These are phyloP conservation scores for Galaxea fascicularis DNA, from an alignment of 92 coral and sea anemone genomes.

Conservation along the genomic window DNA sequence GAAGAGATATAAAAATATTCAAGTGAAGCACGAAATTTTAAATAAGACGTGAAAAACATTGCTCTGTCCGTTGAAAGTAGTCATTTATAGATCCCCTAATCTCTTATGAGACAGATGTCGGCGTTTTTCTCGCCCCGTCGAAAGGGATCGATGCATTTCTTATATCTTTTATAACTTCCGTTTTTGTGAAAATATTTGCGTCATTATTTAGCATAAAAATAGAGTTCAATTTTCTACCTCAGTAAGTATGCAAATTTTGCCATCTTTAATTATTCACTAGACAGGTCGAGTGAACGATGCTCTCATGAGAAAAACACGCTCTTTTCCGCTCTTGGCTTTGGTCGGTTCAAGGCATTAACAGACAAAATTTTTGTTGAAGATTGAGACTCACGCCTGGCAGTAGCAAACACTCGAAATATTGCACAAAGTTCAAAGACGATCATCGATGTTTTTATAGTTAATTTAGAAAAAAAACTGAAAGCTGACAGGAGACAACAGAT, in stretches of 20 bases:
- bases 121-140: not conserved
- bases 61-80: too few species aligned
- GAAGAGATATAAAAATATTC: too few species aligned
- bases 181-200: slow-evolving; percentile 25
- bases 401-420: not conserved
- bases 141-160: not conserved
- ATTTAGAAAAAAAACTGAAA: slow-evolving; percentile 15
- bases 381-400: not conserved
- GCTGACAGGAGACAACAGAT: not conserved
- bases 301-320: slow-evolving; percentile 2
- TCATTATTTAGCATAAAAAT: slow-evolving; percentile 28
- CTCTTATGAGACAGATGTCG: not conserved
- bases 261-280: slow-evolving; percentile 39
- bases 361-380: not conserved
- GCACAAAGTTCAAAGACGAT: not conserved
- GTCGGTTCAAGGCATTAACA: not conserved
- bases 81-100: too few species aligned
- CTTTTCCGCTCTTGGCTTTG: not conserved
- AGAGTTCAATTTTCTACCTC: slow-evolving; percentile 24
- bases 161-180: not conserved
- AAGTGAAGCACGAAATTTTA: too few species aligned
- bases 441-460: not conserved
- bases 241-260: slow-evolving; percentile 43
- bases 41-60: too few species aligned
- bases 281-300: slow-evolving; percentile 35